Percentiles rank a stretch among this genome's conserved stretches.
phyloP scores from a whole-genome alignment of 2,113 vertebrate genomes.

The Phalacrocorax pelagicus region DNA sequence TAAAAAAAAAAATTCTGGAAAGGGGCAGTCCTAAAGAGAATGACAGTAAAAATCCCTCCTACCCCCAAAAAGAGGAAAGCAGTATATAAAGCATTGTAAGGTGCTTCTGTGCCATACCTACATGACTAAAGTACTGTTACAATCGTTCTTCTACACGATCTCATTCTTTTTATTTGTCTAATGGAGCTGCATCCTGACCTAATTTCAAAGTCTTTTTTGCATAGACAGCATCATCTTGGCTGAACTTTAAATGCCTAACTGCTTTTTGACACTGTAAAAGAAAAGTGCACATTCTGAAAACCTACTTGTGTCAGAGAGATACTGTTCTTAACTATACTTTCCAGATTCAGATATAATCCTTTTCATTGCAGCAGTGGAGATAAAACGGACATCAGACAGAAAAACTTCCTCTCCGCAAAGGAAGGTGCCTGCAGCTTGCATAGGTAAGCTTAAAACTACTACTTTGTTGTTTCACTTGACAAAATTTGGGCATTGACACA shows the following conservation, averaged over 20 bases:
- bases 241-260: neutral
- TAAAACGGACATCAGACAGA: neutral
- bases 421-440: neutral
- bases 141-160: neutral
- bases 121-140: neutral
- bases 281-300: neutral
- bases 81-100: neutral
- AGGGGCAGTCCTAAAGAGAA: constrained; percentile 16
- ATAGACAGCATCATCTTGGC: neutral
- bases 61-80: neutral
- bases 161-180: neutral
- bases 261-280: neutral
- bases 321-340: neutral
- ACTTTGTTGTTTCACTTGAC: neutral
- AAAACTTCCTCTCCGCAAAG: neutral
- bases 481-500: neutral
- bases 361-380: neutral
- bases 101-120: neutral
- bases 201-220: neutral
- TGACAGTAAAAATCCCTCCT: neutral
- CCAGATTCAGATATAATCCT: neutral
- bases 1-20: neutral
- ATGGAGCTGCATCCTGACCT: neutral
- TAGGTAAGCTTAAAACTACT: constrained; percentile 40
- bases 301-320: neutral